Evolutionary conservation across 2,797 vertebrate genomes (phyloP), one percentile per base, ranked within the genome.

Genomic region (Xiphophorus birchmanni): DNA sequence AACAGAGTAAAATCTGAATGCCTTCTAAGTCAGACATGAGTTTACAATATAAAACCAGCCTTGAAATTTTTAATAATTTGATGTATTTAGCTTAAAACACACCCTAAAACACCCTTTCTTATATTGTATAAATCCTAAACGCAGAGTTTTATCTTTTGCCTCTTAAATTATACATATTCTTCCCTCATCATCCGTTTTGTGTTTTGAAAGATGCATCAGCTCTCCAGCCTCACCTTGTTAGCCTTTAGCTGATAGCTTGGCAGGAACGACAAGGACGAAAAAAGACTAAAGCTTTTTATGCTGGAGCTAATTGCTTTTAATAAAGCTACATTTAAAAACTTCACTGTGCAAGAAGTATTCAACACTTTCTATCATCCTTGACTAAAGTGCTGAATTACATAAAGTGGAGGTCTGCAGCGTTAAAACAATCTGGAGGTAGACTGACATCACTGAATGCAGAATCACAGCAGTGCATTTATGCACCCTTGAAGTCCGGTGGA

Each of bases 401-500:
- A 15, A 60, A 60, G 56, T 63, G 29, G 0, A 63, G 58, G 58
- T 17, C 15, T 60, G 58, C 26, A 32, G 58, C 13, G 15, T 1
- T 17, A 7, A 58, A 32, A 60, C 13, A 10, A 6, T 60, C 13
- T 63, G 58, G 58, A 32, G 58, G 58, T 0, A 2, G 29, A 60
- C 5, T 32, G 58, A 15, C n/a, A n/a, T 58, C 4, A 0, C 29
- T 29, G 56, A 80, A 56, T 67, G 54, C 74, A 75, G 32, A 88
- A 75, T 83, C 81, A 81, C 72, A 45, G 69, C 18, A 32, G 0
- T 67, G 80, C 50, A 13, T 42, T n/a, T 79, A 7, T n/a, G 47
- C 45, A 8, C 48, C 81, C 75, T 72, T 87, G 67, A 86, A 81
- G 83, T 56, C 4, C 83, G 86, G 88, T 54, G 48, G 18, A 50